Evolutionary conservation across 1,140 invertebrate species (phyloP), one percentile per base, ranked within the genome.

Genomic region (Drosophila suzukii): DNA sequence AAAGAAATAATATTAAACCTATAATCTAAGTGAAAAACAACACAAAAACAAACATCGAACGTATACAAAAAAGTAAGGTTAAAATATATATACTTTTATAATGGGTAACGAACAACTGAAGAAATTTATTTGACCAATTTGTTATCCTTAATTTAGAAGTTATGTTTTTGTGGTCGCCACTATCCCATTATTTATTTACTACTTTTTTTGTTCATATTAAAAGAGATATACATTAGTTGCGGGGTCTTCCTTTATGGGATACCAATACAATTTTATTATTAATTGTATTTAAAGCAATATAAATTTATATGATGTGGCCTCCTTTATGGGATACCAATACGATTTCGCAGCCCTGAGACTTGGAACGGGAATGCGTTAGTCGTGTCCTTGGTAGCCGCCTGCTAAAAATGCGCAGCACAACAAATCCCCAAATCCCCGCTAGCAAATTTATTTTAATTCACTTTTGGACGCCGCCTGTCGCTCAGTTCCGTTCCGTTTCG

Each of bases 391-490:
- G 62, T 54, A 58, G 15, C 57, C 71, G 39, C 50, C 75, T 89
- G 78, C 84, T 84, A 81, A 88, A 88, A 89, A 89, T 88, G 84
- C 84, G 84, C 80, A 78, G 77, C 80, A 80, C 84, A 89, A 89
- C 84, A 88, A 88, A 88, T 88, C 84, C 84, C 84, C 53, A 88
- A 88, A 88, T 89, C 84, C 84, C 84, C 84, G 84, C 84, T 61
- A 88, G 84, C 84, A 88, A 88, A 89, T 89, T 89, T 89, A 89
- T 89, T 89, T 89, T 89, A 89, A 89, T 89, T 89, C 84, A 88
- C 84, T 89, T 88, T 88, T 88, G 81, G 84, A 89, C 80, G 68
- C 72, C 61, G 70, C 75, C 72, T 77, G 60, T 73, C 68, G 71
- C 66, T 54, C 67, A 10, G 46, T 43, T 66, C 49, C 60, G 38